A percentile compares a stretch with the other conserved stretches of the same genome.
Conservation (phyloP, 1,140 invertebrate species). For the Diorhabda carinulata region DNA sequence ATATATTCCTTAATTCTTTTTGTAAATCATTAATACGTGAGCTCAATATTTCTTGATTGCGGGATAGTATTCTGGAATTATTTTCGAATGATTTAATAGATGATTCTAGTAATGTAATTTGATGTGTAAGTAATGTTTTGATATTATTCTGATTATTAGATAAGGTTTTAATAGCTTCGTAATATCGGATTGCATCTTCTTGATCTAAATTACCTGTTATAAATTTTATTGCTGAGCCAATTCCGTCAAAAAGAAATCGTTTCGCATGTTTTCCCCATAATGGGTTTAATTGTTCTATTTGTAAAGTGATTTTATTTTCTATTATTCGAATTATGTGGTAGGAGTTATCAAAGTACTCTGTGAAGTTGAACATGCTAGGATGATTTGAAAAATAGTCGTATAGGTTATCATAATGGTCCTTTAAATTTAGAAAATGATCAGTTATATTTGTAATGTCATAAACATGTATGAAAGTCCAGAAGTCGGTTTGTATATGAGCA, state of each 20-base stretch:
- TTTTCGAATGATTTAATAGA: conserved; percentile 17
- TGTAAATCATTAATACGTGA: neutral
- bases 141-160: conserved; percentile 17
- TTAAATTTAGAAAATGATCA: too few relatives aligned
- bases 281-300: too few relatives aligned
- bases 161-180: conserved; percentile 17
- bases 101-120: conserved; percentile 15
- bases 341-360: too few relatives aligned
- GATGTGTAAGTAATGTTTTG: conserved; percentile 7
- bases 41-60: conserved; percentile 10
- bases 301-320: too few relatives aligned
- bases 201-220: conserved; percentile 26
- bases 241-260: conserved; percentile 17
- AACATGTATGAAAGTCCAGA: too few relatives aligned
- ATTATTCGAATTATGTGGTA: too few relatives aligned
- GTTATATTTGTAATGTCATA: too few relatives aligned
- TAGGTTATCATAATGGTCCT: too few relatives aligned
- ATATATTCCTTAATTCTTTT: conserved; percentile 1
- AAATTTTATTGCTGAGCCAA: conserved; percentile 24
- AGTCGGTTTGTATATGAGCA: too few relatives aligned
- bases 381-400: too few relatives aligned
- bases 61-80: conserved; percentile 4
- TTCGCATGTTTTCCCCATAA: too few relatives aligned
- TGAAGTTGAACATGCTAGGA: too few relatives aligned
- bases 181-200: conserved; percentile 20